These are phyloP conservation scores for Pogonocichla stellata DNA, from an alignment of 2,113 vertebrate genomes.

Conservation along the genomic window DNA sequence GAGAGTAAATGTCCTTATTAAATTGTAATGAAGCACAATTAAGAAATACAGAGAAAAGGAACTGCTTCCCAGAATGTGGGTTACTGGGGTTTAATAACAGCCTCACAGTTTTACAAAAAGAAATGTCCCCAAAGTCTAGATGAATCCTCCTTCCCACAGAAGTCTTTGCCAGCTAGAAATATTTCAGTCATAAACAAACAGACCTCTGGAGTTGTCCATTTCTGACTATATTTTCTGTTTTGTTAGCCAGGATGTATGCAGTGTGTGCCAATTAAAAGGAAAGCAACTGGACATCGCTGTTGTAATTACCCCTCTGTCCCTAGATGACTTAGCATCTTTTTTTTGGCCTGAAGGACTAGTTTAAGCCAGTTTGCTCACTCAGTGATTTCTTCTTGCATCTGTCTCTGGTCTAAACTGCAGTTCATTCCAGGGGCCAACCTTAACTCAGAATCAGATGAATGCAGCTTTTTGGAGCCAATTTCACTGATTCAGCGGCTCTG, in stretches of 20 bases:
- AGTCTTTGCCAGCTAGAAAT: neutral
- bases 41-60: conserved; percentile 26
- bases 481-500: neutral
- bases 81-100: neutral
- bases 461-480: neutral
- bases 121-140: neutral
- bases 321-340: neutral
- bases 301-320: conserved; percentile 12
- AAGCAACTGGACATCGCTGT: neutral
- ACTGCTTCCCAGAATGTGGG: neutral
- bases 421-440: neutral
- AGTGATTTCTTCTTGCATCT: conserved; percentile 1
- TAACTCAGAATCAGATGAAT: neutral
- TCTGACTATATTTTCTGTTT: neutral
- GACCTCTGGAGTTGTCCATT: neutral
- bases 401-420: neutral
- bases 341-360: neutral
- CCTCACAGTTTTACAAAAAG: neutral
- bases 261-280: neutral
- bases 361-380: conserved; percentile 3
- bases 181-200: neutral
- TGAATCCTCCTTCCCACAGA: neutral
- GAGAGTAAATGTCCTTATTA: conserved; percentile 53
- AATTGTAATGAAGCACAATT: conserved; percentile 49
- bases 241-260: neutral